Evolutionary conservation across 2,113 vertebrate genomes (phyloP), one percentile per base, ranked within the genome.

Genomic region (Thinocorus orbignyianus): DNA sequence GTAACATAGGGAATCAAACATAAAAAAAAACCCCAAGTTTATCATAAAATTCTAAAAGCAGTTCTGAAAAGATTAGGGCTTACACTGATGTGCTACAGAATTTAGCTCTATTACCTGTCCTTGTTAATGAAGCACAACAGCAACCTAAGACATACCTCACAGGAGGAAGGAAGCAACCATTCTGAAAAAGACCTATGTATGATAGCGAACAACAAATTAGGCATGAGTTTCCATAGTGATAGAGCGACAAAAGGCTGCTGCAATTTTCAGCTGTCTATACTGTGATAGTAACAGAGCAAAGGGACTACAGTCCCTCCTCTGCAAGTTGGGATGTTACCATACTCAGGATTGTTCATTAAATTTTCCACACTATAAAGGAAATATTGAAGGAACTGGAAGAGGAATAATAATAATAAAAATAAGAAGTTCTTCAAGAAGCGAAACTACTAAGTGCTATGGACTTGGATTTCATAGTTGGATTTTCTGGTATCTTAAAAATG

Each of bases 161-260:
- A 70, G 64, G n/a, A 91, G 78, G 81, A 94, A 93, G 85, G 92
- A 96, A 96, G 92, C 79, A 95, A 92, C 92, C 92, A 93, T 51
- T 96, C 90, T 86, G 88, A 88, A 88, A 87, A 80, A 90, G 85
- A 86, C 74, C 86, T 88, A 62, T 39, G 51, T 80, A 80, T 44
- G 85, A 92, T 54, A 74, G 68, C 18, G 39, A 92, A 94, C 88
- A 96, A 93, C 90, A 96, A 92, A 97, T 94, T 83, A 94, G 95
- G 76, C 68, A 81, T 28, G 88, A 77, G 95, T 96, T 95, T 96
- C 95, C 95, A 97, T 93, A 96, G 94, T 48, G 82, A 96, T 71
- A 71, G 19, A 93, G 82, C 86, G 93, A 94, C 82, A 96, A 96
- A 96, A 90, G 90, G 71, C 81, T 90, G 86, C 88, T 96, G 90